Percentiles rank a stretch among this genome's conserved stretches.
Conservation (phyloP, 2,113 vertebrate genomes). For the Spea bombifrons region DNA sequence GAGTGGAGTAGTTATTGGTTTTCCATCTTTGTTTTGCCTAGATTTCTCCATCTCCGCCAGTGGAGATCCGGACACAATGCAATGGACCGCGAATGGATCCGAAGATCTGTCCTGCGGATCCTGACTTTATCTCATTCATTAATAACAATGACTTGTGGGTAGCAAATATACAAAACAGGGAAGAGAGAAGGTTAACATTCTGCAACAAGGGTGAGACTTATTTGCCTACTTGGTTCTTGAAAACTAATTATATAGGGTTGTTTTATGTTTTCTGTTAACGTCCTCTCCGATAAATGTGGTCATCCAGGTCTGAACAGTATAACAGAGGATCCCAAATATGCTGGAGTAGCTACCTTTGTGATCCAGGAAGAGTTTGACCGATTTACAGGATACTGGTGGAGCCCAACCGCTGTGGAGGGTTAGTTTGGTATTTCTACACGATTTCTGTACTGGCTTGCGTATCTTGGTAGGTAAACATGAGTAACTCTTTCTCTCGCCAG, state of each 20-base stretch:
- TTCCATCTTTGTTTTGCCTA: conserved; percentile 50
- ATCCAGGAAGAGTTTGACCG: conserved; percentile 98
- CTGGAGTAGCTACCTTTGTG: conserved; percentile 94
- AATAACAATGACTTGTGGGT: conserved; percentile 95
- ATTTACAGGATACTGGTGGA: conserved; percentile 98
- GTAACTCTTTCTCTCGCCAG: conserved; percentile 55
- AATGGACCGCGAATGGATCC: conserved; percentile 94
- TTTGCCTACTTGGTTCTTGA: background rate
- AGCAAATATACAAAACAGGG: conserved; percentile 82
- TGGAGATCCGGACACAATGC: conserved; percentile 93
- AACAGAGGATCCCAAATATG: conserved; percentile 89
- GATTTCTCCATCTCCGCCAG: conserved; percentile 89
- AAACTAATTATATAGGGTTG: background rate
- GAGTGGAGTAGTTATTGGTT: too few species aligned
- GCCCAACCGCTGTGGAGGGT: conserved; percentile 83
- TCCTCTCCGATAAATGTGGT: background rate
- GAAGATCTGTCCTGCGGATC: conserved; percentile 88
- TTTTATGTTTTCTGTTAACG: background rate
- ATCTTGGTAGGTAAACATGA: background rate
- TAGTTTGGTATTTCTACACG: conserved; percentile 29
- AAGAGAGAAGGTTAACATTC: conserved; percentile 83
- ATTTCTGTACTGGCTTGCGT: background rate
- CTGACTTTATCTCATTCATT: conserved; percentile 89
- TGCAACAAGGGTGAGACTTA: conserved; percentile 81
- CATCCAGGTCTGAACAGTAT: conserved; percentile 80